Conservation (phyloP, 2,888 invertebrate species). For the Papilio demoleus region DNA sequence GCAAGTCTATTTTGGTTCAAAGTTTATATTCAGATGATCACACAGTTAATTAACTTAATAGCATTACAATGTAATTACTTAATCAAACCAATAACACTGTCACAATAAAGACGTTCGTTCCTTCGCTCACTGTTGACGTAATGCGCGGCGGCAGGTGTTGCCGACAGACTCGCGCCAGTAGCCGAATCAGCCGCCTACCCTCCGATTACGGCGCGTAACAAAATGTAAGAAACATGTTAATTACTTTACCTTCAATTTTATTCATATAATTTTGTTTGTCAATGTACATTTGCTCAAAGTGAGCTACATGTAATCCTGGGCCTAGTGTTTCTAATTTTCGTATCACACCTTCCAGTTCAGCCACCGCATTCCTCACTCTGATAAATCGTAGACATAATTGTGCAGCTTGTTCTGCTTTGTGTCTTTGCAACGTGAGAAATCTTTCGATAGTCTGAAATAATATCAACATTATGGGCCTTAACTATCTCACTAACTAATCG, state of each 20-base stretch:
- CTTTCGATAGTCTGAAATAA: slow-evolving; percentile 66
- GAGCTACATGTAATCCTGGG: slow-evolving; percentile 74
- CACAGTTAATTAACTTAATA: too few species aligned
- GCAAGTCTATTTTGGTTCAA: too few species aligned
- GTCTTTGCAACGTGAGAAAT: slow-evolving; percentile 67
- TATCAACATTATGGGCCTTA: neutral
- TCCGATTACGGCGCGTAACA: too few species aligned
- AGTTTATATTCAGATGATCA: too few species aligned
- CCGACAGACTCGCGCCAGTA: too few species aligned
- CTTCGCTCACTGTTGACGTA: too few species aligned
- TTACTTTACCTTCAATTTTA: slow-evolving; percentile 73
- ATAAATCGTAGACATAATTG: slow-evolving; percentile 70
- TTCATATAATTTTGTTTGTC: slow-evolving; percentile 71
- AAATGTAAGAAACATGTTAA: neutral
- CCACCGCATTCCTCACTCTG: slow-evolving; percentile 71
- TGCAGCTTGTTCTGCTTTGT: slow-evolving; percentile 68
- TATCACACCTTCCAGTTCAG: slow-evolving; percentile 67
- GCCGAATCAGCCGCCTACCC: too few species aligned
- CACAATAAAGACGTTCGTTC: too few species aligned
- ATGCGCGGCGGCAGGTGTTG: too few species aligned
- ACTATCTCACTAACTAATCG: neutral
- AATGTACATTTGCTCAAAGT: slow-evolving; percentile 72
- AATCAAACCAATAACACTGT: too few species aligned
- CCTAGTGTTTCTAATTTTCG: slow-evolving; percentile 71
- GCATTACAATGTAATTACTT: too few species aligned